Conservation (phyloP, 2,113 vertebrate species). For the Apaloderma vittatum region DNA sequence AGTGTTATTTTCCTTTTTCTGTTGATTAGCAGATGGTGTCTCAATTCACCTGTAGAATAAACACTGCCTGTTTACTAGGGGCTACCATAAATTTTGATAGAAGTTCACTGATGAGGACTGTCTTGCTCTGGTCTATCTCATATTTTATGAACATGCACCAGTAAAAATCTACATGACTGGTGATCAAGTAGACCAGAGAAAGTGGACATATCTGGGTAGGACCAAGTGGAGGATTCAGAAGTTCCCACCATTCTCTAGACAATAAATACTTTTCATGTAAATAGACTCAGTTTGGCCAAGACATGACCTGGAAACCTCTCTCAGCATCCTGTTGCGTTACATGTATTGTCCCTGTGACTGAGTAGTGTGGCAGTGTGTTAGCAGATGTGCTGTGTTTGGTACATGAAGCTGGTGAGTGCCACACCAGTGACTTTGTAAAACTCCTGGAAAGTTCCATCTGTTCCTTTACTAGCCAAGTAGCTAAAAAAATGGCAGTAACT, state of each 20-base stretch:
- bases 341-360: not conserved
- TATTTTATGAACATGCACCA: not conserved
- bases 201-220: rapidly evolving
- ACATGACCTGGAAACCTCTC: not conserved
- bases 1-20: not conserved
- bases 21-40: not conserved
- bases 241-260: not conserved
- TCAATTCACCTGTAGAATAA: not conserved
- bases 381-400: not conserved
- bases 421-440: not conserved
- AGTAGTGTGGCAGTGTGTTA: rapidly evolving
- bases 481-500: not conserved
- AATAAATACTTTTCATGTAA: not conserved
- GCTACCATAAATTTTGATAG: not conserved
- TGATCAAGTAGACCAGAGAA: not conserved
- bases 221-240: not conserved
- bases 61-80: not conserved
- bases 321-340: not conserved
- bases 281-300: not conserved
- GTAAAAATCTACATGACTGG: not conserved
- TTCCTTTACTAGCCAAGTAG: not conserved
- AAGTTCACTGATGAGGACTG: not conserved
- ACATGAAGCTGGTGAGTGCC: not conserved
- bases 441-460: not conserved
- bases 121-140: not conserved